Base-by-base conservation (phyloP, 2,797 vertebrate species). In the Cheirogaleus major region DNA sequence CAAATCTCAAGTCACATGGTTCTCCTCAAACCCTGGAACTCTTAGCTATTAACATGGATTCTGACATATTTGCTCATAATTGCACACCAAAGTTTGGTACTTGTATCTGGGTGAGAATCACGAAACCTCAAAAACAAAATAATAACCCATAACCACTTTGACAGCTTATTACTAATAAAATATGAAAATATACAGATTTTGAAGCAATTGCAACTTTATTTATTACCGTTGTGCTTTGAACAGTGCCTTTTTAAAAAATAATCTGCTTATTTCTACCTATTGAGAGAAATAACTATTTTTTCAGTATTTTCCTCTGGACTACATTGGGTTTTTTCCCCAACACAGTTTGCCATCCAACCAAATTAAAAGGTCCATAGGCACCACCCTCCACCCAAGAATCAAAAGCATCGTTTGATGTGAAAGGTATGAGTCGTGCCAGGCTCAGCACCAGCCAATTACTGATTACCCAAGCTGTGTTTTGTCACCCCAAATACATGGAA, bases 231-330 rank as follows among this genome's bases (percentile, higher is more conserved):
- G 22, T 61, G 6, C 45, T 83, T 90, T 59, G 80, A 86, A 75
- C 57, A 13, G 18, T 50, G 12, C 65, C 55, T 69, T 94, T 93
- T 9, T 6, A 59, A 89, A 95, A 94, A 94, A 96, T 69, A 87
- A 52, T 94, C 84, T 79, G 22, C 73, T 93, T 92, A 80, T 93
- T 97, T 97, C 73, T 89, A 38, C 91, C 81, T 63, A 59, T 55
- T 50, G 94, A 95, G 90, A 75, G 50, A 96, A 89, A 80, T 65
- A 50, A 23, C 78, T 75, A 0, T 92, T 93, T 95, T 57, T n/a
- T 79, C 43, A 20, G 5, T 67, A 65, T 63, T 95, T 94, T 92
- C 41, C 89, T 91, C 50, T 67, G 57, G 41, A 52, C 45, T 25
- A 63, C 20, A 38, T 38, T 79, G 83, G 5, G 10, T 65, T 78